Evolutionary conservation across 1,140 invertebrate genomes (phyloP).

Genomic region (Cydia strobilella): DNA sequence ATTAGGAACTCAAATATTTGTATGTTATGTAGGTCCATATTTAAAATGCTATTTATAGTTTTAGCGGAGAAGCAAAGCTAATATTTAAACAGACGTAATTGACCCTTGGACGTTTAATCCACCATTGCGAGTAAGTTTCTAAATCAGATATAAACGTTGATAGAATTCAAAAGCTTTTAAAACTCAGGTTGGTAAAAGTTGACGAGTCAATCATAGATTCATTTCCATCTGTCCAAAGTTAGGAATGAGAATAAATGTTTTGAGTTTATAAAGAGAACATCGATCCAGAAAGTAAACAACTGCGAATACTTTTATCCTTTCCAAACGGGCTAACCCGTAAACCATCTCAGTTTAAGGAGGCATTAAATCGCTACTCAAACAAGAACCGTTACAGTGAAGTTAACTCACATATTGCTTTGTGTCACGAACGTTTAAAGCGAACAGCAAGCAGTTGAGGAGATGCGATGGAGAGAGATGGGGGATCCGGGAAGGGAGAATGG

Average conservation of each 20-base stretch:
- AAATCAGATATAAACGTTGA: slow-evolving; percentile 7
- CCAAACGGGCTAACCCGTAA: slow-evolving; percentile 76
- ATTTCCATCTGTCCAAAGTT: slow-evolving; percentile 24
- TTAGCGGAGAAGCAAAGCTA: background rate
- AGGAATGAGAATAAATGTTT: slow-evolving; percentile 51
- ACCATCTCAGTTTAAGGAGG: slow-evolving; percentile 79
- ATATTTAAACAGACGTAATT: background rate
- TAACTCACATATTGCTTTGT: slow-evolving; percentile 80
- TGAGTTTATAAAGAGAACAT: slow-evolving; percentile 66
- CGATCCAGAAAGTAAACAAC: slow-evolving; percentile 72
- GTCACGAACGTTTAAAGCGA: slow-evolving; percentile 77
- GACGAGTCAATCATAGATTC: slow-evolving; percentile 3
- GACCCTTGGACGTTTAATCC: slow-evolving; percentile 8
- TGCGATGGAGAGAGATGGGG: slow-evolving; percentile 61
- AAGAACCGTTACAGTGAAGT: slow-evolving; percentile 78
- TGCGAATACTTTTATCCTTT: slow-evolving; percentile 73
- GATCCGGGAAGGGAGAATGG: slow-evolving; percentile 66
- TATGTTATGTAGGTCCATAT: background rate
- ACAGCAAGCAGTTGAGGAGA: slow-evolving; percentile 59
- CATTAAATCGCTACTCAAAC: slow-evolving; percentile 80
- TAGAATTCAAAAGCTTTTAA: slow-evolving; percentile 26
- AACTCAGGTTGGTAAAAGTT: slow-evolving; percentile 5
- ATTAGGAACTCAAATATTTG: background rate
- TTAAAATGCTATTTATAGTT: slow-evolving; percentile 5
- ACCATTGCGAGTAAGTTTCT: background rate